Percentiles rank a stretch among this genome's conserved stretches.
phyloP scores from a whole-genome alignment of 2,797 vertebrate genomes.

The Hipposideros larvatus region DNA sequence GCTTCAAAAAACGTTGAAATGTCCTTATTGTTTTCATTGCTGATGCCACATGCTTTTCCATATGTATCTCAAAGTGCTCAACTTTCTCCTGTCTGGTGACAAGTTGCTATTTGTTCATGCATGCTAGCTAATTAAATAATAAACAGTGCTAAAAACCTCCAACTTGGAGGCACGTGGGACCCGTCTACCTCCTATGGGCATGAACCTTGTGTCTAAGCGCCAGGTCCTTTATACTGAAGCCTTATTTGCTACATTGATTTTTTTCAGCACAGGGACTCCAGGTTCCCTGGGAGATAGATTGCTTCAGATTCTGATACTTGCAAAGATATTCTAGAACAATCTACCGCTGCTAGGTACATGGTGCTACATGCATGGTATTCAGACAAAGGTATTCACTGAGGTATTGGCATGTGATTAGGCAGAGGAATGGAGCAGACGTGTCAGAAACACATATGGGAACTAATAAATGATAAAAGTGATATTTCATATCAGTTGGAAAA shows the following conservation, averaged over 20 bases:
- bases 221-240: background rate
- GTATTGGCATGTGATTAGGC: background rate
- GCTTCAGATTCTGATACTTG: background rate
- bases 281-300: background rate
- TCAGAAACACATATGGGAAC: background rate
- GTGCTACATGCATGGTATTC: background rate
- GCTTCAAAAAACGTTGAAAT: background rate
- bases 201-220: background rate
- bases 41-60: background rate
- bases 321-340: background rate
- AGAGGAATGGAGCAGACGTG: background rate
- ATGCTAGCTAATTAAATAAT: slow-evolving; percentile 2
- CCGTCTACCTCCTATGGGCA: background rate
- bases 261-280: background rate
- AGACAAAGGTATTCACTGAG: background rate
- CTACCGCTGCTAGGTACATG: background rate
- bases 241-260: background rate
- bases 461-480: background rate
- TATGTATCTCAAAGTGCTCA: slow-evolving; percentile 14
- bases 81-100: slow-evolving; percentile 29
- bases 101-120: background rate
- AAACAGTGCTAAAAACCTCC: background rate
- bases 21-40: background rate
- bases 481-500: slow-evolving; percentile 4
- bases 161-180: background rate